phyloP scores from a whole-genome alignment of 1,140 invertebrate genomes.

The Leucophenga varia region DNA sequence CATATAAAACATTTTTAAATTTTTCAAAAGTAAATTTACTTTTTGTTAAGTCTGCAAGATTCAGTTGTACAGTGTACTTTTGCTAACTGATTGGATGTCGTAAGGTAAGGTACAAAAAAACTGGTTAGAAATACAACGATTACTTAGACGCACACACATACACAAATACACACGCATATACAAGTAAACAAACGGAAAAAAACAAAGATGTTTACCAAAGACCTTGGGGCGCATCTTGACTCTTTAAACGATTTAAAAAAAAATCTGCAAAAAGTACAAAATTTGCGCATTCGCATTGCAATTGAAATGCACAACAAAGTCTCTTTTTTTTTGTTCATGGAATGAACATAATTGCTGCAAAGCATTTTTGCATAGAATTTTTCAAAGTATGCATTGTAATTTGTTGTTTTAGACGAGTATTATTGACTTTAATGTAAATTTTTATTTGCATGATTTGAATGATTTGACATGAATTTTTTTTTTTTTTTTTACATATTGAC shows the following conservation, averaged over 20 bases:
- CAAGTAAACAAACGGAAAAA: not conserved
- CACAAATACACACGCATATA: conserved; percentile 7
- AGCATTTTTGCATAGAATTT: conserved; percentile 13
- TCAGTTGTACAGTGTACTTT: conserved; percentile 43
- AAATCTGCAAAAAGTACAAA: not conserved
- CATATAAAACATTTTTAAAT: too few species aligned
- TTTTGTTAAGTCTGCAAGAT: conserved; percentile 19
- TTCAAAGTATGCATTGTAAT: conserved; percentile 29
- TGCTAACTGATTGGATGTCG: conserved; percentile 10
- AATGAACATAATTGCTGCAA: not conserved
- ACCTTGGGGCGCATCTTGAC: conserved; percentile 47
- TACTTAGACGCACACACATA: too few species aligned
- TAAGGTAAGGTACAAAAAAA: conserved; percentile 20
- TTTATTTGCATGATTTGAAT: conserved; percentile 18
- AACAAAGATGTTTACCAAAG: conserved; percentile 7
- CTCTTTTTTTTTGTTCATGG: not conserved
- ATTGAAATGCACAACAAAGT: not conserved
- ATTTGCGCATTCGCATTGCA: not conserved
- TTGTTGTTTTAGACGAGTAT: conserved; percentile 3
- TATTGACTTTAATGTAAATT: conserved; percentile 16
- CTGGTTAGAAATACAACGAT: conserved; percentile 38
- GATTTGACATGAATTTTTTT: conserved; percentile 28
- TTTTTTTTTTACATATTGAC: conserved; percentile 10
- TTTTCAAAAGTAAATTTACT: conserved; percentile 31
- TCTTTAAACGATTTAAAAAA: conserved; percentile 27